Evolutionary conservation across 2,797 vertebrate species (phyloP).

Genomic region (Paedocypris micromegethes): DNA sequence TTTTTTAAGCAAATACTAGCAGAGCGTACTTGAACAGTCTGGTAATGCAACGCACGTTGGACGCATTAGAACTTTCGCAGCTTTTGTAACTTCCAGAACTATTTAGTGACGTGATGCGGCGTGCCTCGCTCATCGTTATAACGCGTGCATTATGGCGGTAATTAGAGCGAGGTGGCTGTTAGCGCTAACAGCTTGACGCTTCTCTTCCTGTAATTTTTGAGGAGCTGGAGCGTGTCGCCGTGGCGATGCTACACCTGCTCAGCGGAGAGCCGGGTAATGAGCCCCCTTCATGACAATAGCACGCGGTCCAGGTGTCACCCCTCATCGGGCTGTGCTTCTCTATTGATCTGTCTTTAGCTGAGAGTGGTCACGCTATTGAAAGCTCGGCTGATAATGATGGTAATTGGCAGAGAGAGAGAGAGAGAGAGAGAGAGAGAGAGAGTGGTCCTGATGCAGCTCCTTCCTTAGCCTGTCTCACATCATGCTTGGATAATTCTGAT

Average conservation of each 20-base stretch:
- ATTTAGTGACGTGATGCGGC: neutral
- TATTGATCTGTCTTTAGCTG: constrained; percentile 53
- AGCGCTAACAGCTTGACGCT: constrained; percentile 12
- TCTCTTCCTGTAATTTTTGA: constrained; percentile 36
- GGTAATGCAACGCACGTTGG: no score
- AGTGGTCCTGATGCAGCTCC: constrained; percentile 19
- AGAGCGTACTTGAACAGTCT: no score
- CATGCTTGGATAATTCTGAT: constrained; percentile 29
- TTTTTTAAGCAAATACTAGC: no score
- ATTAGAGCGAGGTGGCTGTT: constrained; percentile 26
- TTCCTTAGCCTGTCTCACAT: constrained; percentile 11
- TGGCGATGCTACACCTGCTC: constrained; percentile 40
- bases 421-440: constrained; percentile 23
- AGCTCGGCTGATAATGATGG: constrained; percentile 48
- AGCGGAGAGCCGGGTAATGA: constrained; percentile 41
- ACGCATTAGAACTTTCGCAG: no score
- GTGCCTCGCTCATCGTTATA: constrained; percentile 15
- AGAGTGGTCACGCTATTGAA: constrained; percentile 44
- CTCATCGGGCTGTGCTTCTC: constrained; percentile 38
- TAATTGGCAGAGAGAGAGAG: constrained; percentile 42
- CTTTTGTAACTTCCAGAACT: neutral
- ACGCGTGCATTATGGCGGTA: constrained; percentile 20
- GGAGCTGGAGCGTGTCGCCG: constrained; percentile 22
- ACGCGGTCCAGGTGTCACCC: constrained; percentile 44
- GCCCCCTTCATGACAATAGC: constrained; percentile 37